Evolutionary conservation across 2,113 vertebrate species (phyloP).

Genomic region (Chiloscyllium plagiosum): DNA sequence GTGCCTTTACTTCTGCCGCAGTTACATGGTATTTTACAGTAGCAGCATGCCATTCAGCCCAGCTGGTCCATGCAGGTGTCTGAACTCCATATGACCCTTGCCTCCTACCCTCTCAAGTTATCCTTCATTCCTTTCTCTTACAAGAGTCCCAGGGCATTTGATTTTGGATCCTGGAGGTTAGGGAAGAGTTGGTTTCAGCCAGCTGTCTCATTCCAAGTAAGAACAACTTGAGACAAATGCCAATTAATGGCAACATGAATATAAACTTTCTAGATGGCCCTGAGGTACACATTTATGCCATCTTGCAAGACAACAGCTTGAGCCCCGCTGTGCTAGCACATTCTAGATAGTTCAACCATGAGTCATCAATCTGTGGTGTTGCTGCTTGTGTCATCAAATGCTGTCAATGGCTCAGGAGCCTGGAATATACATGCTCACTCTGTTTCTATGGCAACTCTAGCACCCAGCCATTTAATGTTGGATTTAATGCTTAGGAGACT

Average conservation of each 20-base stretch:
- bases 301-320: not conserved
- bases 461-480: constrained; percentile 9
- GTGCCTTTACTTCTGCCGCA: not conserved
- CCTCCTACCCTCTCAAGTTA: too few species aligned
- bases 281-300: not conserved
- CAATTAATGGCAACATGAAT: not conserved
- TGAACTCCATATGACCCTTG: too few species aligned
- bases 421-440: not conserved
- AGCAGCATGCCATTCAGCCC: not conserved
- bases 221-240: not conserved
- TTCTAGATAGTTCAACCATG: not conserved
- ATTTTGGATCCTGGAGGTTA: not conserved
- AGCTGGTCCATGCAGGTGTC: too few species aligned
- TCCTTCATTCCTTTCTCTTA: not conserved
- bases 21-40: not conserved
- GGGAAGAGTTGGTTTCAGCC: not conserved
- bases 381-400: not conserved
- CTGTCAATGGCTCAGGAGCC: not conserved
- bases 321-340: not conserved
- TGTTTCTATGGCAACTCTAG: constrained; percentile 16
- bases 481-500: not conserved
- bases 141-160: not conserved
- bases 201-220: not conserved
- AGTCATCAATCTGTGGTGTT: not conserved
- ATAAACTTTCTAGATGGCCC: not conserved